These are phyloP conservation scores for Odontocerum albicorne DNA, from an alignment of 2,888 invertebrate species.

Conservation along the genomic window DNA sequence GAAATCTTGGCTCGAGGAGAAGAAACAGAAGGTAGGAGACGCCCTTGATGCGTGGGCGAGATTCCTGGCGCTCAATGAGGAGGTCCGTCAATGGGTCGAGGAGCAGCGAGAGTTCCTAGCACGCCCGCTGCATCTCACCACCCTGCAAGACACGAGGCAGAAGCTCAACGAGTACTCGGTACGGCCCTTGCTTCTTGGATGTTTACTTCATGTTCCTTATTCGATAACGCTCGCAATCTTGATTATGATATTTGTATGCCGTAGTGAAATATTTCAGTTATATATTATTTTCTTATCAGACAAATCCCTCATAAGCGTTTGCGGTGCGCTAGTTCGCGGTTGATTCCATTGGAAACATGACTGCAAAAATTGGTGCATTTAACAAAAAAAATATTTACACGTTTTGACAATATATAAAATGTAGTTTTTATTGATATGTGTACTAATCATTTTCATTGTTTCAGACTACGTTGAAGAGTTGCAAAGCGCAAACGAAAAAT, in stretches of 20 bases:
- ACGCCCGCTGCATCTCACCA: slow-evolving; percentile 76
- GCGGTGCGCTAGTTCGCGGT: background rate
- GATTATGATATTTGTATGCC: too few species aligned
- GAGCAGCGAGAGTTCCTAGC: slow-evolving; percentile 80
- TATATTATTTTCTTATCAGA: background rate
- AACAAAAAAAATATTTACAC: too few species aligned
- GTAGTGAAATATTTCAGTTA: slow-evolving; percentile 13
- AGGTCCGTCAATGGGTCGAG: slow-evolving; percentile 80
- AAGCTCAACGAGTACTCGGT: slow-evolving; percentile 87
- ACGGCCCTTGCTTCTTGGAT: slow-evolving; percentile 37
- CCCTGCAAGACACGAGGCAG: slow-evolving; percentile 79
- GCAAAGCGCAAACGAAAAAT: slow-evolving; percentile 84
- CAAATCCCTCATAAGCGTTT: background rate
- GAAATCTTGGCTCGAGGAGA: slow-evolving; percentile 77
- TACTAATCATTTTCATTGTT: too few species aligned
- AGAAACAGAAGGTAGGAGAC: slow-evolving; percentile 81
- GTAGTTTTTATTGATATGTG: too few species aligned
- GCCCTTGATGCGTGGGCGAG: slow-evolving; percentile 87
- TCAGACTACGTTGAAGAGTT: slow-evolving; percentile 84
- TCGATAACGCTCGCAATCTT: slow-evolving; percentile 11
- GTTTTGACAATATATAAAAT: too few species aligned
- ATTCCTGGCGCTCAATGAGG: slow-evolving; percentile 80
- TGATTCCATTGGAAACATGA: slow-evolving; percentile 1
- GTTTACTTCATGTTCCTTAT: background rate
- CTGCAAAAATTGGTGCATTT: too few species aligned